Conservation (phyloP, 1,140 invertebrate genomes). For the Ceratina australensis region DNA sequence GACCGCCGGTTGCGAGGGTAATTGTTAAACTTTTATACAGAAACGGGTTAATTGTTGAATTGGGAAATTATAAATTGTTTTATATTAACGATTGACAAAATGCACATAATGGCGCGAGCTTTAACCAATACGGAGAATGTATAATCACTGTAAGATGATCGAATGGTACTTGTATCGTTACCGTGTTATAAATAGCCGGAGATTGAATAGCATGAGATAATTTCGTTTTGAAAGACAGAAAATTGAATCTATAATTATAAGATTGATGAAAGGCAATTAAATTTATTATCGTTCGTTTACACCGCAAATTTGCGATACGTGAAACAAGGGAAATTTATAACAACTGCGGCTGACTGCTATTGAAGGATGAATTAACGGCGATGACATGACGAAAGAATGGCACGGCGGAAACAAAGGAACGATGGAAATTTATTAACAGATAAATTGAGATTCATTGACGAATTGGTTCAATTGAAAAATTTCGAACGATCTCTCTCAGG, state of each 20-base stretch:
- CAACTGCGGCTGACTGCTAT: not conserved
- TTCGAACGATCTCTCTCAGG: too few relatives aligned
- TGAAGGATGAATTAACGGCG: not conserved
- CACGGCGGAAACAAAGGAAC: not conserved
- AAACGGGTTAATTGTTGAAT: not conserved
- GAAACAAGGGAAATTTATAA: not conserved
- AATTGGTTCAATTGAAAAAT: not conserved
- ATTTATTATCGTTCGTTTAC: not conserved
- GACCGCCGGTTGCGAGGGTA: not conserved
- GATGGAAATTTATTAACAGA: slow-evolving; percentile 19
- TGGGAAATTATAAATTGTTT: too few relatives aligned
- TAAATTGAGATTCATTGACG: not conserved
- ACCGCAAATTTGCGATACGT: not conserved
- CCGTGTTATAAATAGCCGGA: too few relatives aligned
- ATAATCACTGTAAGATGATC: too few relatives aligned
- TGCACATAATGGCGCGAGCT: too few relatives aligned
- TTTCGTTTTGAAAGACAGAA: not conserved
- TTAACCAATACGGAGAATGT: too few relatives aligned
- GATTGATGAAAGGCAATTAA: not conserved
- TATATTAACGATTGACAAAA: too few relatives aligned
- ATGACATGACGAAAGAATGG: slow-evolving; percentile 6
- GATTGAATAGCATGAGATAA: too few relatives aligned
- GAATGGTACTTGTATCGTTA: too few relatives aligned
- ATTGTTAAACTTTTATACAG: too few relatives aligned
- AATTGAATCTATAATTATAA: not conserved